These are phyloP conservation scores for Amblyjoppa proteus DNA, from an alignment of 2,888 invertebrate species.

Conservation along the genomic window DNA sequence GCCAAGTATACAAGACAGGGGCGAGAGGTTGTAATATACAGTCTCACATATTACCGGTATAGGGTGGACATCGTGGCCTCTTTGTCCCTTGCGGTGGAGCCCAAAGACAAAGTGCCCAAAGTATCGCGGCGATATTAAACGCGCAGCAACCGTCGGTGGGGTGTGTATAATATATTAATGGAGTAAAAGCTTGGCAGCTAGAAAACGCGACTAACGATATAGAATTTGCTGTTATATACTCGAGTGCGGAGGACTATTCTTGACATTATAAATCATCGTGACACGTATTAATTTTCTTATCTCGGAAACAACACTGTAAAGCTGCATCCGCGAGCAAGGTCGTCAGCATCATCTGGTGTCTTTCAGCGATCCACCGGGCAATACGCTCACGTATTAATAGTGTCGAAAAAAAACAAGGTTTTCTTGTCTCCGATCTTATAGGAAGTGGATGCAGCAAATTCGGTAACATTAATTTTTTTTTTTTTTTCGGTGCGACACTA, in stretches of 20 bases:
- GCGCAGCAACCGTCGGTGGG: background rate
- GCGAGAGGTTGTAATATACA: conserved; percentile 51
- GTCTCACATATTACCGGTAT: conserved; percentile 49
- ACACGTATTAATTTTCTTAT: conserved; percentile 64
- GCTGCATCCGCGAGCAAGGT: conserved; percentile 49
- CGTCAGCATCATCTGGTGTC: conserved; percentile 25
- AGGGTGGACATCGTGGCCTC: conserved; percentile 40
- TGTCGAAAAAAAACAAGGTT: background rate
- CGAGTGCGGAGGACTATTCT: conserved; percentile 32
- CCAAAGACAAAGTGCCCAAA: conserved; percentile 60
- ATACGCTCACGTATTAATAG: background rate
- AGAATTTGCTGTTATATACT: conserved; percentile 47
- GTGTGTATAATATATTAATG: conserved; percentile 58
- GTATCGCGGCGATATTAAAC: conserved; percentile 55
- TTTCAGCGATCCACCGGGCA: conserved; percentile 26
- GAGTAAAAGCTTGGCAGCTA: conserved; percentile 24
- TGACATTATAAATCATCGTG: conserved; percentile 59
- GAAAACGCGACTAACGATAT: conserved; percentile 26
- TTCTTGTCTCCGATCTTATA: background rate
- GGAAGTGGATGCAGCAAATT: background rate
- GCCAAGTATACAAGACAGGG: conserved; percentile 46
- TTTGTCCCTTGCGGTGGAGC: conserved; percentile 51
- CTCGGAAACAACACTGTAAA: conserved; percentile 33
- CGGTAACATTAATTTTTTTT: background rate
- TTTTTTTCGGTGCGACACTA: background rate